Conservation (phyloP, 2,888 invertebrate genomes). For the Lumbricus terrestris region DNA sequence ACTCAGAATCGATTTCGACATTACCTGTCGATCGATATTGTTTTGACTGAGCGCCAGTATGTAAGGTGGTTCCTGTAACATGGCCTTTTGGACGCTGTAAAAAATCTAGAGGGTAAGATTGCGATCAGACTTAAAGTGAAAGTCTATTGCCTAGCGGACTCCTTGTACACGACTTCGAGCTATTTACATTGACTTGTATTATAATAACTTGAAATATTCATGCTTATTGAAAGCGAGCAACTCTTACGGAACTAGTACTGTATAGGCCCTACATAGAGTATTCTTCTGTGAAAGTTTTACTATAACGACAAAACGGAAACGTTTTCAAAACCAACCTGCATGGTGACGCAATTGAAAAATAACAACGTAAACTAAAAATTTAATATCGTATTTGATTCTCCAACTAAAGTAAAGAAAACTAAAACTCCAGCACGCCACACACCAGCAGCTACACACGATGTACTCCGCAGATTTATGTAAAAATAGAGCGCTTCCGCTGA, state of each 20-base stretch:
- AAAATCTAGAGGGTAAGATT: too few relatives aligned
- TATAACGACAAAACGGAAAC: background rate
- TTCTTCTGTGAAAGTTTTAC: background rate
- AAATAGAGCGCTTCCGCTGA: slow-evolving; percentile 9
- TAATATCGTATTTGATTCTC: background rate
- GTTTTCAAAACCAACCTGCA: background rate
- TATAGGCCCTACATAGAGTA: background rate
- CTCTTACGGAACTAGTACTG: background rate
- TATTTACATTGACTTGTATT: background rate
- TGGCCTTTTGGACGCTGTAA: too few relatives aligned
- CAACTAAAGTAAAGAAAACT: background rate
- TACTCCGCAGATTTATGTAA: background rate
- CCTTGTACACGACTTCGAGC: background rate
- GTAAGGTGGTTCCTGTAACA: too few relatives aligned
- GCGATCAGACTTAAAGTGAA: background rate
- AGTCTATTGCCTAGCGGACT: background rate
- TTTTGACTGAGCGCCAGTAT: too few relatives aligned
- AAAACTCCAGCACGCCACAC: background rate
- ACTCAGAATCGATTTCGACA: too few relatives aligned
- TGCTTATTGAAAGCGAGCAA: background rate
- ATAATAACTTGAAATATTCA: background rate
- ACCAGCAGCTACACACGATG: too few relatives aligned
- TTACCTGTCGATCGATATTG: too few relatives aligned
- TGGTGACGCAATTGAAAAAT: background rate
- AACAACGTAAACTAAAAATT: background rate